A percentile compares a stretch with the other conserved stretches of the same genome.
Evolutionary conservation across 2,888 invertebrate genomes (phyloP).

Genomic region (Petrophora chlorosata): DNA sequence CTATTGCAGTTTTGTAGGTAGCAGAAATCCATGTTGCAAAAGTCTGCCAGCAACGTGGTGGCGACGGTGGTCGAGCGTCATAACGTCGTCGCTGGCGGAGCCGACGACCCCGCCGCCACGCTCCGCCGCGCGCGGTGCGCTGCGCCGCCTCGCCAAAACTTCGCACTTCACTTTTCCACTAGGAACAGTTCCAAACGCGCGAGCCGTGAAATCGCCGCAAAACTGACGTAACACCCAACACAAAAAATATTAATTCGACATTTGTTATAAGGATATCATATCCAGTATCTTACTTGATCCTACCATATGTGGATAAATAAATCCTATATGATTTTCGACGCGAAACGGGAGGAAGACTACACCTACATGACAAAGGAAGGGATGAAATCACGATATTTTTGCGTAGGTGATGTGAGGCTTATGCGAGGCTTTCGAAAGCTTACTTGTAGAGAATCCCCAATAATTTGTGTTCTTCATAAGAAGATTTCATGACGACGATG

Average conservation of each 20-base stretch:
- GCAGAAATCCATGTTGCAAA: constrained; percentile 17
- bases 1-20: constrained; percentile 4
- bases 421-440: constrained; percentile 1
- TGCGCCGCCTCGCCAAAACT: constrained; percentile 77
- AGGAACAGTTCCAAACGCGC: constrained; percentile 70
- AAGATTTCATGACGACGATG: constrained; percentile 20
- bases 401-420: not conserved
- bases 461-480: constrained; percentile 3
- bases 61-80: constrained; percentile 16
- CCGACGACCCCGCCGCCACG: constrained; percentile 74
- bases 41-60: constrained; percentile 31
- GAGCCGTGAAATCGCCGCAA: constrained; percentile 79
- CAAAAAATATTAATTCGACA: constrained; percentile 36
- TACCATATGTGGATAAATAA: constrained; percentile 3
- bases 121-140: constrained; percentile 62
- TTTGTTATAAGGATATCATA: constrained; percentile 27
- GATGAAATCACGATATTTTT: not conserved
- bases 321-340: not conserved
- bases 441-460: constrained; percentile 4
- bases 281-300: not conserved
- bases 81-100: constrained; percentile 41
- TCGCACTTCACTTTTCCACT: constrained; percentile 81
- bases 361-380: not conserved
- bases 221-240: constrained; percentile 67
- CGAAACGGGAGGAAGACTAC: not conserved